These are phyloP conservation scores for Phasia obesa DNA, from an alignment of 2,888 invertebrate species.

Conservation along the genomic window DNA sequence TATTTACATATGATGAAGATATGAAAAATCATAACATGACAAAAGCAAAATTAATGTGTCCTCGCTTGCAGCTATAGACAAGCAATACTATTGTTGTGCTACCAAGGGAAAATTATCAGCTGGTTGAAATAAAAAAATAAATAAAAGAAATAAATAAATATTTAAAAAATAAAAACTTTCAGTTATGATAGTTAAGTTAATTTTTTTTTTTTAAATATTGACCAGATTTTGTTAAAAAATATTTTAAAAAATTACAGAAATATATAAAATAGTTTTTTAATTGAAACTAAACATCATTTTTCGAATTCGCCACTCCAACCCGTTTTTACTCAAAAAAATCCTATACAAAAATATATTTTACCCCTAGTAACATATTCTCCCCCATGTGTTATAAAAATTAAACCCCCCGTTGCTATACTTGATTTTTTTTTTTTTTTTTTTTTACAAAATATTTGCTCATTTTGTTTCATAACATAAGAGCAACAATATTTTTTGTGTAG, in stretches of 20 bases:
- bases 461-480: conserved; percentile 7
- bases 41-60: conserved; percentile 69
- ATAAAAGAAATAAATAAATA: background rate
- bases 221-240: no score
- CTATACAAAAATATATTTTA: no score
- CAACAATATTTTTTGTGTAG: conserved; percentile 23
- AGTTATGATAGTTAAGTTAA: no score
- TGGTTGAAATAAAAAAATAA: conserved; percentile 70
- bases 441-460: conserved; percentile 37
- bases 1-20: conserved; percentile 48
- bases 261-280: no score
- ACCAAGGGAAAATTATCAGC: conserved; percentile 82
- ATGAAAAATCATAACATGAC: conserved; percentile 68
- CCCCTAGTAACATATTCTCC: background rate
- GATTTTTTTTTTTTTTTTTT: background rate
- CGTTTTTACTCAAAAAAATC: no score
- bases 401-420: conserved; percentile 7
- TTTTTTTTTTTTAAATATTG: no score
- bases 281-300: no score
- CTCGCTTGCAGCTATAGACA: conserved; percentile 82
- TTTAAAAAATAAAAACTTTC: background rate
- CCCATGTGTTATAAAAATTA: background rate
- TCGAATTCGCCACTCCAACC: no score
- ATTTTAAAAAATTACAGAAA: no score
- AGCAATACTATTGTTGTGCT: conserved; percentile 73